phyloP scores from a whole-genome alignment of 92 coral and sea anemone genomes.

The Siderastrea siderea region DNA sequence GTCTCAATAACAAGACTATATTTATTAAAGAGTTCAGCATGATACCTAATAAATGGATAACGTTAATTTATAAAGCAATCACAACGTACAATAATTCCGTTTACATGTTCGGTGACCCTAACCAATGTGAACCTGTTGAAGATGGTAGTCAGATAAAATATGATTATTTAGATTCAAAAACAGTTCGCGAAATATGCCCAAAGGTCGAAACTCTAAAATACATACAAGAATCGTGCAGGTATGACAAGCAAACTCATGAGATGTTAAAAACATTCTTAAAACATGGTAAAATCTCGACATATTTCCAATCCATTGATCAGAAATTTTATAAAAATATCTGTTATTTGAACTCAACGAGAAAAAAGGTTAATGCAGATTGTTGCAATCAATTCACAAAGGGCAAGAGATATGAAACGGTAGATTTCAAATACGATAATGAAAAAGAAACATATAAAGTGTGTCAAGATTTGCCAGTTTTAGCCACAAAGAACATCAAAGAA shows the following conservation, averaged over 20 bases:
- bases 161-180: slow-evolving; percentile 28
- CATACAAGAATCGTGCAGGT: too few relatives aligned
- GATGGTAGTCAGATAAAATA: slow-evolving; percentile 31
- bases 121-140: slow-evolving; percentile 69
- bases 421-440: slow-evolving; percentile 26
- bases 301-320: too few relatives aligned
- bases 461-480: slow-evolving; percentile 42
- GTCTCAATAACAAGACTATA: slow-evolving; percentile 26
- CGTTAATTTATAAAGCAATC: slow-evolving; percentile 32
- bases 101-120: slow-evolving; percentile 61
- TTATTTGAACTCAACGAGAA: too few relatives aligned
- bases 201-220: slow-evolving; percentile 38
- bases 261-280: too few relatives aligned
- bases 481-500: slow-evolving; percentile 47
- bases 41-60: slow-evolving; percentile 57
- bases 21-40: slow-evolving; percentile 50
- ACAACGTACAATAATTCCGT: neutral
- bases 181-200: slow-evolving; percentile 56
- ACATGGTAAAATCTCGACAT: too few relatives aligned
- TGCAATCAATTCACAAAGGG: slow-evolving; percentile 33
- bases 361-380: too few relatives aligned
- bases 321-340: too few relatives aligned
- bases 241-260: too few relatives aligned
- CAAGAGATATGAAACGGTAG: slow-evolving; percentile 3
- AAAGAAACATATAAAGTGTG: slow-evolving; percentile 32